A percentile compares a stretch with the other conserved stretches of the same genome.
Conservation (phyloP, 2,888 invertebrate genomes). For the Stenurella melanura region DNA sequence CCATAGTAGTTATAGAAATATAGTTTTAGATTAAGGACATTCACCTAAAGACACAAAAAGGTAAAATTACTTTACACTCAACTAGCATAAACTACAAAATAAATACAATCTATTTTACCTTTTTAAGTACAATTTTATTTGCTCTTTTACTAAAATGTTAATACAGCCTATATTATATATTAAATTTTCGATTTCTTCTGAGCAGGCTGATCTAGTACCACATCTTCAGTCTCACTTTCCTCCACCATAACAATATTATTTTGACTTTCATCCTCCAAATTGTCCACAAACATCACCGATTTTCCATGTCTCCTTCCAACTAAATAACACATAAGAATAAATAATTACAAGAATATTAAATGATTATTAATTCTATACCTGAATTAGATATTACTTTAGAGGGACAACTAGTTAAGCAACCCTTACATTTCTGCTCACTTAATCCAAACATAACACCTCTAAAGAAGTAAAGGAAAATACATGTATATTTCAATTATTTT, state of each 20-base stretch:
- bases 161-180: background rate
- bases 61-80: no score
- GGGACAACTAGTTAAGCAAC: conserved; percentile 77
- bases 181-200: conserved; percentile 62
- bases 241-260: conserved; percentile 52
- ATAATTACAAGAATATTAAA: background rate
- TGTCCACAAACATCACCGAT: conserved; percentile 74
- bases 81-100: no score
- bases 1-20: no score
- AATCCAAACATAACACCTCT: conserved; percentile 81
- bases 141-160: no score
- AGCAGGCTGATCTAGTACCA: conserved; percentile 66
- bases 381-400: conserved; percentile 80
- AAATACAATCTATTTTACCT: no score
- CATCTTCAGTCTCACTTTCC: conserved; percentile 63
- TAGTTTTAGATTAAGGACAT: no score
- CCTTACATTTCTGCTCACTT: conserved; percentile 81
- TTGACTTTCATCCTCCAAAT: conserved; percentile 60
- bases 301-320: conserved; percentile 75
- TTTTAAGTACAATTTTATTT: no score
- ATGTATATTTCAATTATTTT: no score
- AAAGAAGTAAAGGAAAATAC: background rate
- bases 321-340: conserved; percentile 49
- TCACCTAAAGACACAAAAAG: no score
- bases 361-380: conserved; percentile 3